Conservation (phyloP, 2,888 invertebrate species). For the Polyommatus iphigenia region DNA sequence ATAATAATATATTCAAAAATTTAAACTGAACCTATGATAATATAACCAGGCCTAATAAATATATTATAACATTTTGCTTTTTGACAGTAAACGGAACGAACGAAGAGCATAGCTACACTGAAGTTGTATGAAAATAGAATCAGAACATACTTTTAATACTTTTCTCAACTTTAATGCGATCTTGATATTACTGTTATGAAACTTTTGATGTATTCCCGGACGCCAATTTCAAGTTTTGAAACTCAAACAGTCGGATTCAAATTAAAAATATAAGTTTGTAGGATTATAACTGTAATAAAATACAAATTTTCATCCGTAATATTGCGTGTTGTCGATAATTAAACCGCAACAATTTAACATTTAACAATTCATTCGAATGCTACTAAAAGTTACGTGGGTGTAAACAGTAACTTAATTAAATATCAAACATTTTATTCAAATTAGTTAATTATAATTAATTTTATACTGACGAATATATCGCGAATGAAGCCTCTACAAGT, state of each 20-base stretch:
- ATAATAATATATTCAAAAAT: too few species aligned
- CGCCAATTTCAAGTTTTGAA: not conserved
- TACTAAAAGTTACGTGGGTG: not conserved
- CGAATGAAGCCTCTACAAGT: too few species aligned
- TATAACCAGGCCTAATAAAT: too few species aligned
- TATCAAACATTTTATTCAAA: not conserved
- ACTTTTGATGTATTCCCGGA: not conserved
- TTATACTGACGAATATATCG: too few species aligned
- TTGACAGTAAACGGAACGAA: too few species aligned
- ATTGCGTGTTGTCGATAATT: not conserved
- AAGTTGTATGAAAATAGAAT: too few species aligned
- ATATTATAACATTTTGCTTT: too few species aligned
- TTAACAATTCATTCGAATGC: not conserved
- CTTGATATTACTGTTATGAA: not conserved
- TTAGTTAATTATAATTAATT: not conserved
- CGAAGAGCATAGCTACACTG: too few species aligned
- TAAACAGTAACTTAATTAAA: not conserved
- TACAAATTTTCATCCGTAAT: not conserved
- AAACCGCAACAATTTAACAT: not conserved
- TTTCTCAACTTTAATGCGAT: conserved; percentile 1
- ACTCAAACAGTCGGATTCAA: not conserved
- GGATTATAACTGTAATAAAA: not conserved
- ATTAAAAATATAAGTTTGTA: not conserved
- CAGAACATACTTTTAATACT: not conserved
- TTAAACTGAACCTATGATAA: too few species aligned